These are phyloP conservation scores for Scaptomyza reducta DNA, from an alignment of 2,888 invertebrate species.

Conservation along the genomic window DNA sequence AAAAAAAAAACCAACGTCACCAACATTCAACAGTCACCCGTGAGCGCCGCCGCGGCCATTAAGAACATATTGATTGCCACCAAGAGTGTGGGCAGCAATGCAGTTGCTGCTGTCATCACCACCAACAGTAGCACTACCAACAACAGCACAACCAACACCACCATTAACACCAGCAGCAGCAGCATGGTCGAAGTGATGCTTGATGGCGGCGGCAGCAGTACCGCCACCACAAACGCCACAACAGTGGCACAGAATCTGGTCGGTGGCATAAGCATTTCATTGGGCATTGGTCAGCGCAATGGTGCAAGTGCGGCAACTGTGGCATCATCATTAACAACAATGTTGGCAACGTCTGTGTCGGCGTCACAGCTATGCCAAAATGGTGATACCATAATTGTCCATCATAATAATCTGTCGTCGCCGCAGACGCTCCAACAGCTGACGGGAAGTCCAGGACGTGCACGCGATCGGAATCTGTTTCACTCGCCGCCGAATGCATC, in stretches of 20 bases:
- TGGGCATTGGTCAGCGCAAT: constrained; percentile 76
- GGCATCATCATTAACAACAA: constrained; percentile 14
- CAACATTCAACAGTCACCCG: constrained; percentile 72
- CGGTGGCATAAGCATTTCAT: constrained; percentile 79
- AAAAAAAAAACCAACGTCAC: neutral
- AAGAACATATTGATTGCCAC: constrained; percentile 82
- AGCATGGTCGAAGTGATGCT: constrained; percentile 19
- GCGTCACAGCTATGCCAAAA: constrained; percentile 50
- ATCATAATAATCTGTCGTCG: constrained; percentile 64
- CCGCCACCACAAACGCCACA: constrained; percentile 35
- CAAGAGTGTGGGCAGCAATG: constrained; percentile 76
- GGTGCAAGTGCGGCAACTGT: constrained; percentile 44
- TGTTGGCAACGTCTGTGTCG: constrained; percentile 19
- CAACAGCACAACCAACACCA: constrained; percentile 24
- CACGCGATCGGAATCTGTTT: constrained; percentile 84
- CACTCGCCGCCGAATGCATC: constrained; percentile 82
- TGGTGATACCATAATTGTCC: constrained; percentile 47
- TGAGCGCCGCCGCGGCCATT: constrained; percentile 81
- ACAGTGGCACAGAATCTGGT: constrained; percentile 78
- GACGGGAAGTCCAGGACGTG: constrained; percentile 84
- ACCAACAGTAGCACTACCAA: constrained; percentile 22
- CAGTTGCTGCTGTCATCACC: constrained; percentile 39
- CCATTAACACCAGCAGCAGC: constrained; percentile 18
- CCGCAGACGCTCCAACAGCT: constrained; percentile 83
- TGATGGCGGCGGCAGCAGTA: constrained; percentile 9